Evolutionary conservation across 2,888 invertebrate genomes (phyloP), one percentile per base, ranked within the genome.

Genomic region (Ochropacha duplaris): DNA sequence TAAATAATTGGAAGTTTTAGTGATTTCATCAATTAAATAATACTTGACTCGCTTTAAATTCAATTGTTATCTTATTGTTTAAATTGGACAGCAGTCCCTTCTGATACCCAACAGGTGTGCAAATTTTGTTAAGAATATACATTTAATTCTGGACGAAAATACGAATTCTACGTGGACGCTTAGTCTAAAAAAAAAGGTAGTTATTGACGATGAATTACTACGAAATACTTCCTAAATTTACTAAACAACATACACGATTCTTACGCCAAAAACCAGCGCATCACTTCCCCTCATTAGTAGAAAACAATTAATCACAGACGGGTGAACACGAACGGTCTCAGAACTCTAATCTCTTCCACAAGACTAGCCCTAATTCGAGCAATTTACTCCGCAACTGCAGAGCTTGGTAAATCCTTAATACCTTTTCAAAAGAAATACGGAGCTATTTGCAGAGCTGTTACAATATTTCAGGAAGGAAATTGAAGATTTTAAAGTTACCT

Each of bases 291-390:
- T 66, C 68, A 75, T 73, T 72, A 71, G 66, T 28, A 55, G 52
- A 49, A 56, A 61, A 58, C 57, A 55, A 66, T 76, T 74, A 69
- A 73, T 71, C 73, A 69, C 62, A 63, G 62, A 60, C 55, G 63
- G 65, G 58, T 60, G 65, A 60, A 66, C 62, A 59, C 68, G 63
- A 71, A 73, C 68, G 64, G 44, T 36, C 36, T 61, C 61, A 51
- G 59, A 63, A 61, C 57, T 57, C 57, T 72, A 70, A 78, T 77
- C 74, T 76, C 75, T 80, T 79, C 77, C 73, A 75, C 54, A 28
- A 59, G 66, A 68, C 64, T 71, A 59, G 60, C 54, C 62, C 57
- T 57, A 54, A 62, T 64, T 59, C 63, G 31, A 54, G 54, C 62
- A 69, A 74, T 76, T 72, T 65, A 59, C 58, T 54, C 59, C 55